phyloP scores from a whole-genome alignment of 2,888 invertebrate species.

The Pristionchus entomophagus region DNA sequence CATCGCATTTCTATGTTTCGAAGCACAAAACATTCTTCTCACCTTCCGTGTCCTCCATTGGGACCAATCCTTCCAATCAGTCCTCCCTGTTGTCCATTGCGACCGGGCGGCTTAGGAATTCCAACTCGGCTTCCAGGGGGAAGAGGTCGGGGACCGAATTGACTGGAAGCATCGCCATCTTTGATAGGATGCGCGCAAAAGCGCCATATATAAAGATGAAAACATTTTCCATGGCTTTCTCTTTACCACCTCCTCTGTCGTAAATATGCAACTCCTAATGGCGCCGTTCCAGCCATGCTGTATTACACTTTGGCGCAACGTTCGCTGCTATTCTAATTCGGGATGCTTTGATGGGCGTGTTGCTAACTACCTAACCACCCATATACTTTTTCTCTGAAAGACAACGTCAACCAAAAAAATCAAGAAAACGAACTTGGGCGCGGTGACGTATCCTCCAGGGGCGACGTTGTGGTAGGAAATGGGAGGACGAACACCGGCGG shows the following conservation, averaged over 20 bases:
- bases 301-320: background rate
- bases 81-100: conserved; percentile 2
- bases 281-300: background rate
- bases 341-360: background rate
- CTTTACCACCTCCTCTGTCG: background rate
- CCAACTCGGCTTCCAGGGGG: background rate
- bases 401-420: too few relatives aligned
- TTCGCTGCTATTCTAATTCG: background rate
- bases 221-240: background rate
- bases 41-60: background rate
- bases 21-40: background rate
- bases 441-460: conserved; percentile 40
- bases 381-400: too few relatives aligned
- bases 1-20: too few relatives aligned
- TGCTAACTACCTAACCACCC: background rate
- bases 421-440: conserved; percentile 11
- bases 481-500: conserved; percentile 22
- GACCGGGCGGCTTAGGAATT: background rate
- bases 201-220: background rate
- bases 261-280: background rate
- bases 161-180: background rate
- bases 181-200: background rate
- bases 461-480: background rate
- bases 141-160: background rate
- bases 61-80: background rate